Evolutionary conservation across 1,140 invertebrate genomes (phyloP).

Genomic region (Aphidius gifuensis): DNA sequence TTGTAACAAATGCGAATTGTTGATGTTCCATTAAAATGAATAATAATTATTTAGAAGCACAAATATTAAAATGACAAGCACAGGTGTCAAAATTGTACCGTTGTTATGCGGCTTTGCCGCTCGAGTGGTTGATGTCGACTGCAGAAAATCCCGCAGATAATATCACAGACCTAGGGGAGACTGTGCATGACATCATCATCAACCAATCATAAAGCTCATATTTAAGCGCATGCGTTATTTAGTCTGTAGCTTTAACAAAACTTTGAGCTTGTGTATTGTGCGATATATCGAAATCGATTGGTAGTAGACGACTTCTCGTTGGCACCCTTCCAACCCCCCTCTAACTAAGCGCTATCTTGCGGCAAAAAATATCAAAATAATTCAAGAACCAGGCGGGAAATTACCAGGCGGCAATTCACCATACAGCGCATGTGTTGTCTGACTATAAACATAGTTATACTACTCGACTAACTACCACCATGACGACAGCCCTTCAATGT

Average conservation of each 20-base stretch:
- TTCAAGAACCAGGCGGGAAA: slow-evolving; percentile 40
- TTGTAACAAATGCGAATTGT: too few species aligned
- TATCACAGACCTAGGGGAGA: slow-evolving; percentile 51
- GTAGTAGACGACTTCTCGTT: slow-evolving; percentile 36
- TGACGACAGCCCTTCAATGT: slow-evolving; percentile 10
- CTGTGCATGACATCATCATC: slow-evolving; percentile 52
- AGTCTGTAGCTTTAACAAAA: slow-evolving; percentile 23
- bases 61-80: too few species aligned
- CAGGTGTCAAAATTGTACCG: slow-evolving; percentile 33
- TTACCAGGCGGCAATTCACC: too few species aligned
- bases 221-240: slow-evolving; percentile 26
- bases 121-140: slow-evolving; percentile 49
- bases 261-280: slow-evolving; percentile 31
- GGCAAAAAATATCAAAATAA: slow-evolving; percentile 1
- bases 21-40: too few species aligned
- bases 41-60: too few species aligned
- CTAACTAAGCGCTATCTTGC: too few species aligned
- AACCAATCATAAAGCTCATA: slow-evolving; percentile 38
- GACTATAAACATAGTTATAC: too few species aligned
- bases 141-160: slow-evolving; percentile 53
- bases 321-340: slow-evolving; percentile 10
- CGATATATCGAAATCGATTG: slow-evolving; percentile 55
- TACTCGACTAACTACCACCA: slow-evolving; percentile 3
- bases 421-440: too few species aligned
- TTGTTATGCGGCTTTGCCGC: slow-evolving; percentile 42